phyloP scores from a whole-genome alignment of 2,888 invertebrate species.

The Chirona hameri region DNA sequence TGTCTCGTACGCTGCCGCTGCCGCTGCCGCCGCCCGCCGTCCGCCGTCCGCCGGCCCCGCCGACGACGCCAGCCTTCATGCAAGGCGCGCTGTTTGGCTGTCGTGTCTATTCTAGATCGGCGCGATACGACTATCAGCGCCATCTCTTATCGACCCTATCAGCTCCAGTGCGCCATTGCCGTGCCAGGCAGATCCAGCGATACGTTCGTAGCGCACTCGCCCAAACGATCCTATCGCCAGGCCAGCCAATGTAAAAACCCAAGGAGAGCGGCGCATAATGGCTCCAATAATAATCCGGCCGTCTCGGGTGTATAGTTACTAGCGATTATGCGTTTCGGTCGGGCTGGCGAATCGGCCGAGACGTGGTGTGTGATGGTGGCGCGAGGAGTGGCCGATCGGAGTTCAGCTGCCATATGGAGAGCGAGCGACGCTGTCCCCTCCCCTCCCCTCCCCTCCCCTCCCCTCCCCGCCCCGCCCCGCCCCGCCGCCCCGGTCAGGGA shows the following conservation, averaged over 20 bases:
- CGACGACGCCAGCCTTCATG: neutral
- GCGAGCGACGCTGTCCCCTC: too few relatives aligned
- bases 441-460: too few relatives aligned
- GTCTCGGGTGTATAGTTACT: neutral
- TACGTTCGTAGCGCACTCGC: neutral
- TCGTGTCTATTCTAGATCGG: constrained; percentile 23
- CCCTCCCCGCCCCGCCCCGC: too few relatives aligned
- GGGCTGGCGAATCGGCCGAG: neutral
- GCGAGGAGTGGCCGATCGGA: too few relatives aligned
- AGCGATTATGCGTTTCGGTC: neutral
- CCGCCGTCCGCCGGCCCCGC: neutral
- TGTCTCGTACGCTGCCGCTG: too few relatives aligned
- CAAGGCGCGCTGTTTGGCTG: constrained; percentile 13
- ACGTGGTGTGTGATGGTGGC: too few relatives aligned
- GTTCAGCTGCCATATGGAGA: too few relatives aligned
- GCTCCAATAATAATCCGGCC: constrained; percentile 10
- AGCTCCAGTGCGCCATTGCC: constrained; percentile 12
- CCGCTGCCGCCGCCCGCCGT: neutral
- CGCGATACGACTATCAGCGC: constrained; percentile 9
- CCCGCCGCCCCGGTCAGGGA: too few relatives aligned
- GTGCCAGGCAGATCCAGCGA: neutral
- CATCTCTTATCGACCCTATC: constrained; percentile 25
- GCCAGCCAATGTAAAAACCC: constrained; percentile 14
- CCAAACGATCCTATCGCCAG: neutral
- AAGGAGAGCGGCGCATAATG: constrained; percentile 6